Conservation (phyloP, 1,140 invertebrate genomes). For the Melitaea cinxia region DNA sequence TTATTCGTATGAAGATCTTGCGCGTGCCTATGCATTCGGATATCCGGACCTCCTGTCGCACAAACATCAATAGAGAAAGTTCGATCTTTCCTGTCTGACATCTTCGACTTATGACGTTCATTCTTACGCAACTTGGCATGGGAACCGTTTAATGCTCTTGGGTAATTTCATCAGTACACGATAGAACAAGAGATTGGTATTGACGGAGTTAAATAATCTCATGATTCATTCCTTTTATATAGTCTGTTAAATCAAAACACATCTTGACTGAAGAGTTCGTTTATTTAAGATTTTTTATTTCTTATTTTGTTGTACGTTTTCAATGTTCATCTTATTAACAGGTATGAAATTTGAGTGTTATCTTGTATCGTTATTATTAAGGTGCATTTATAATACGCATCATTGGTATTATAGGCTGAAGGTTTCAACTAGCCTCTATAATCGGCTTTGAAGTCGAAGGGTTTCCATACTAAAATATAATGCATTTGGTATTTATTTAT, state of each 20-base stretch:
- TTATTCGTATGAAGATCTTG: constrained; percentile 16
- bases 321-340: background rate
- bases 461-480: background rate
- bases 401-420: background rate
- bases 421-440: constrained; percentile 2
- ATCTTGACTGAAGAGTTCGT: no score
- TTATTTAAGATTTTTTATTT: background rate
- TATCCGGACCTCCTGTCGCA: constrained; percentile 35
- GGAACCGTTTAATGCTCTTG: constrained; percentile 17
- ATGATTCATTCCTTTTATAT: no score
- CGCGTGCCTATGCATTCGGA: constrained; percentile 32
- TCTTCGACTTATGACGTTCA: constrained; percentile 17
- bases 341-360: background rate
- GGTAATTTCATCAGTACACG: constrained; percentile 1
- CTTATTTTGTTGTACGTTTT: background rate
- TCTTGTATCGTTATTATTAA: background rate
- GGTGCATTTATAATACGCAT: background rate
- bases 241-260: no score
- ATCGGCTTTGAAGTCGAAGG: constrained; percentile 9
- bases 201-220: background rate
- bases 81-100: constrained; percentile 28
- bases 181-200: background rate
- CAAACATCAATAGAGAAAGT: constrained; percentile 40
- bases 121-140: constrained; percentile 26
- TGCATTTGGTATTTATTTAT: no score